Conservation (phyloP, 2,797 vertebrate genomes). For the Pseudomugil tenellus region DNA sequence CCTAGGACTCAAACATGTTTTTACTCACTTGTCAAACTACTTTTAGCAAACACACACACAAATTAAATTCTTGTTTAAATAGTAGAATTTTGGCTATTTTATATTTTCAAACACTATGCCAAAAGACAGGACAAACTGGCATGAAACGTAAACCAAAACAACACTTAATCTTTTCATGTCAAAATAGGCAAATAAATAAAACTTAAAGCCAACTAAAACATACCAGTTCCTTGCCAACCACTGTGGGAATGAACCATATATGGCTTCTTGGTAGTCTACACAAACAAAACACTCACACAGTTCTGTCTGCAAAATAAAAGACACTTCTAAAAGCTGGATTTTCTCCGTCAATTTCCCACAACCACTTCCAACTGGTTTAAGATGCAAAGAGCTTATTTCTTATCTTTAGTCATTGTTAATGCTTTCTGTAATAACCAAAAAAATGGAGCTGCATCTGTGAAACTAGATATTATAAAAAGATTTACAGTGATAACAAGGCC, state of each 20-base stretch:
- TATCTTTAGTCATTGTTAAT: background rate
- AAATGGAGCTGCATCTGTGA: background rate
- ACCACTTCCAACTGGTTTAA: background rate
- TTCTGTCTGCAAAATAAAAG: slow-evolving; percentile 9
- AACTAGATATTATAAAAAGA: slow-evolving; percentile 2
- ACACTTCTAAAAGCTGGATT: background rate
- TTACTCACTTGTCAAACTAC: background rate
- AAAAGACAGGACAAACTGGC: slow-evolving; percentile 4
- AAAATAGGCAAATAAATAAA: slow-evolving; percentile 49
- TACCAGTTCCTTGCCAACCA: slow-evolving; percentile 10
- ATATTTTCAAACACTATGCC: background rate
- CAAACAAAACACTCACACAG: background rate
- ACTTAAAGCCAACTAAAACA: slow-evolving; percentile 48
- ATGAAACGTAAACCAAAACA: background rate
- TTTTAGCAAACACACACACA: background rate
- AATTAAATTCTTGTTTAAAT: background rate
- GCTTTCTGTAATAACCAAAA: background rate
- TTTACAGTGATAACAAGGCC: slow-evolving; percentile 14
- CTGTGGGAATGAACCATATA: slow-evolving; percentile 69
- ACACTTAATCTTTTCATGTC: background rate
- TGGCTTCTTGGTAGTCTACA: slow-evolving; percentile 42
- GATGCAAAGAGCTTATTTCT: background rate
- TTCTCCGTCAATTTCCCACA: background rate
- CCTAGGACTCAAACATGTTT: background rate
- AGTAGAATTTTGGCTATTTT: background rate